A percentile compares a stretch with the other conserved stretches of the same genome.
Conservation (phyloP, 2,888 invertebrate genomes). For the Netelia inedita region DNA sequence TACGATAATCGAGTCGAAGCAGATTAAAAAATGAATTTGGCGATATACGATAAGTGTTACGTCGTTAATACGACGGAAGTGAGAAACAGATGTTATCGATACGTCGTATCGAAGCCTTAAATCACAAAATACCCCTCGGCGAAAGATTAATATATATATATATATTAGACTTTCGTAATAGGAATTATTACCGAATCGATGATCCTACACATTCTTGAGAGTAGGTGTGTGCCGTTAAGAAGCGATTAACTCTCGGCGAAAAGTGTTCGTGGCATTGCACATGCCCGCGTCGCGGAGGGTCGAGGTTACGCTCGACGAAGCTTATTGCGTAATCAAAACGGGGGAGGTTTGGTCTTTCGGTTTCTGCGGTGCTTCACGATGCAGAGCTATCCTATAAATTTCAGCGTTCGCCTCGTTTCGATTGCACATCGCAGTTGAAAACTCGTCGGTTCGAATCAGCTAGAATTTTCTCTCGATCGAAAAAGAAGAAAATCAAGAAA, state of each 20-base stretch:
- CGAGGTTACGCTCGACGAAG: conserved; percentile 72
- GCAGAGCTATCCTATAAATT: conserved; percentile 73
- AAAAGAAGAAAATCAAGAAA: conserved; percentile 6
- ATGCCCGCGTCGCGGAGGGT: conserved; percentile 55
- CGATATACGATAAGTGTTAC: no score
- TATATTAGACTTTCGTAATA: background rate
- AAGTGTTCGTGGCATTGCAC: conserved; percentile 42
- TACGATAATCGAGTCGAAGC: background rate
- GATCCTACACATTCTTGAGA: conserved; percentile 38
- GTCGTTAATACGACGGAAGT: background rate
- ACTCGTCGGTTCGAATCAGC: conserved; percentile 21
- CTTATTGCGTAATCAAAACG: conserved; percentile 56
- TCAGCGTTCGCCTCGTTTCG: conserved; percentile 13
- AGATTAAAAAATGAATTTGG: background rate
- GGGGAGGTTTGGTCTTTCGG: conserved; percentile 74
- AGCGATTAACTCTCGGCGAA: conserved; percentile 44
- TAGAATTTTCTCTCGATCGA: background rate
- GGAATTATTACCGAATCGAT: conserved; percentile 42
- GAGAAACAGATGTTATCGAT: background rate
- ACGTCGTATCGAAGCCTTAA: conserved; percentile 17
- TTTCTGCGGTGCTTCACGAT: conserved; percentile 76
- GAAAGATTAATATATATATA: background rate
- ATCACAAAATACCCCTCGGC: background rate
- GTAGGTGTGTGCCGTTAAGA: conserved; percentile 27
- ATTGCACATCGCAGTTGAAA: conserved; percentile 35